Conservation (phyloP, 2,797 vertebrate species). For the Megalops cyprinoides region DNA sequence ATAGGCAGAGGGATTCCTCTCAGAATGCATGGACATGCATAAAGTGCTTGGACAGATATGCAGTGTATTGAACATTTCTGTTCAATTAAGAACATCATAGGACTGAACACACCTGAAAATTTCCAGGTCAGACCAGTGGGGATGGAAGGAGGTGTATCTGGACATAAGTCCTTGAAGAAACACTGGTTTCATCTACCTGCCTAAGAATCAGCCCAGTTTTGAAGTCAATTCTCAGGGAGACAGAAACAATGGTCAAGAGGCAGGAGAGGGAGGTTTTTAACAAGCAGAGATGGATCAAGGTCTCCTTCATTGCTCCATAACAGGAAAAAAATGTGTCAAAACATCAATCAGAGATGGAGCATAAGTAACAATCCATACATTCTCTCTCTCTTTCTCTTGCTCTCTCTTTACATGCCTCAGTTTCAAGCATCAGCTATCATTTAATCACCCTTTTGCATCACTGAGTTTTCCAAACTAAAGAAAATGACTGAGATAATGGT, state of each 20-base stretch:
- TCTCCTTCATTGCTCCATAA: neutral
- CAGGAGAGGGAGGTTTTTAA: neutral
- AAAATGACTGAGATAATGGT: neutral
- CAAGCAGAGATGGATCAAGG: neutral
- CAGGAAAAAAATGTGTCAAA: neutral
- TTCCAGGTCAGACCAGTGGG: neutral
- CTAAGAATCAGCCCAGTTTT: neutral
- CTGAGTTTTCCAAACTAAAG: neutral
- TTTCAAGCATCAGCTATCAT: neutral
- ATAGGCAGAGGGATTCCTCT: neutral
- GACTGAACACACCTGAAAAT: neutral
- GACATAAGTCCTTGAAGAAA: neutral
- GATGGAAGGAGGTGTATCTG: neutral
- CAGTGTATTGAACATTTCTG: neutral
- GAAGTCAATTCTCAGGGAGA: neutral
- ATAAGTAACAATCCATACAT: neutral
- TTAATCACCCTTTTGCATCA: neutral
- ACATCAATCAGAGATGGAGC: neutral
- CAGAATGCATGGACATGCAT: neutral
- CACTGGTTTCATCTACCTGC: neutral
- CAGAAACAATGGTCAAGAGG: neutral
- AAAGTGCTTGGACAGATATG: neutral
- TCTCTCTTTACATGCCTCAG: neutral
- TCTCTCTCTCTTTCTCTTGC: neutral
- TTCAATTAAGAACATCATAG: neutral